Percentiles rank a stretch among this genome's conserved stretches.
Evolutionary conservation across 2,888 invertebrate genomes (phyloP).

Genomic region (Cantharis nigra): DNA sequence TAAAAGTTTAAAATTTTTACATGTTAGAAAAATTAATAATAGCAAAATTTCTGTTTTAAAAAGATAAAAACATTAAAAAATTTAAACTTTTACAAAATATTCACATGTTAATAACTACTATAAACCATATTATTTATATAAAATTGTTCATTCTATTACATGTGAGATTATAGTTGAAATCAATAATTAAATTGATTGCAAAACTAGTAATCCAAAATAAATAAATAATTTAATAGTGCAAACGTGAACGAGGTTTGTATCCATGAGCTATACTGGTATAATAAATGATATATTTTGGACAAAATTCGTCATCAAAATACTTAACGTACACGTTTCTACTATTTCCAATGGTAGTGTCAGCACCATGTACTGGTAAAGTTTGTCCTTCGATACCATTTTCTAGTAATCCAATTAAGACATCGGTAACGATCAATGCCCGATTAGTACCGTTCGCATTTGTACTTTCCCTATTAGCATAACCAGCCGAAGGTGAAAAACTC

Average conservation of each 20-base stretch:
- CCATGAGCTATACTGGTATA: slow-evolving; percentile 17
- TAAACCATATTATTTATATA: too few species aligned
- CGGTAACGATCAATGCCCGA: slow-evolving; percentile 46
- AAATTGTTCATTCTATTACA: too few species aligned
- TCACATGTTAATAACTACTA: too few species aligned
- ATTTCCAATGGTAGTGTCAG: slow-evolving; percentile 46
- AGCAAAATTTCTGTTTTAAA: too few species aligned
- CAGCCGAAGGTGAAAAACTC: slow-evolving; percentile 43
- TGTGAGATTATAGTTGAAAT: too few species aligned
- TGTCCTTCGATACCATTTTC: slow-evolving; percentile 21
- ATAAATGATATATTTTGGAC: slow-evolving; percentile 47
- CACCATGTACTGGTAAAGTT: slow-evolving; percentile 38
- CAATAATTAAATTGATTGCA: too few species aligned
- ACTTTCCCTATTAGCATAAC: slow-evolving; percentile 41
- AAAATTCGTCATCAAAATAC: slow-evolving; percentile 50
- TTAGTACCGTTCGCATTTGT: slow-evolving; percentile 32
- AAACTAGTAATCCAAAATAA: too few species aligned
- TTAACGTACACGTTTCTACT: slow-evolving; percentile 45
- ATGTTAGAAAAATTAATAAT: too few species aligned
- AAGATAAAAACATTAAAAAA: too few species aligned
- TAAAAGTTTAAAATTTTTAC: too few species aligned
- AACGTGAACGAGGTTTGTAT: neutral
- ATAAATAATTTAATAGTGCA: too few species aligned
- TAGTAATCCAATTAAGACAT: slow-evolving; percentile 43
- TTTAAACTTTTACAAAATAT: too few species aligned